These are phyloP conservation scores for Campoletis sonorensis DNA, from an alignment of 1,140 invertebrate species.

Conservation along the genomic window DNA sequence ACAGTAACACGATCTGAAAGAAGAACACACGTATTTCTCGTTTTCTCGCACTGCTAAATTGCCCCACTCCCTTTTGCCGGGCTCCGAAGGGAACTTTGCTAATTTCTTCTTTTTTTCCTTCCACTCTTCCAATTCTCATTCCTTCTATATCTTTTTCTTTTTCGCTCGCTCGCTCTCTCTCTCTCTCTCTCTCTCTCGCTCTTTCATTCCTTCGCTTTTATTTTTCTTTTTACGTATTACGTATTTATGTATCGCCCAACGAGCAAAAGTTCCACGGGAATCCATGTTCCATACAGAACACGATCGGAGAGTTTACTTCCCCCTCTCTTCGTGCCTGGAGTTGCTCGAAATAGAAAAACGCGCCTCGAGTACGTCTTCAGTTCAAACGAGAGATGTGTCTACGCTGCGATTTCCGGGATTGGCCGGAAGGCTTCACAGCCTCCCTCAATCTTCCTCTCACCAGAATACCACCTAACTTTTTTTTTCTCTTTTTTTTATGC, in stretches of 20 bases:
- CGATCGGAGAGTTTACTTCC: constrained; percentile 21
- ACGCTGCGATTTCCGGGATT: constrained; percentile 55
- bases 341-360: constrained; percentile 49
- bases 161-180: not conserved
- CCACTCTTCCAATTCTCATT: constrained; percentile 44
- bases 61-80: constrained; percentile 3
- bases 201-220: not conserved
- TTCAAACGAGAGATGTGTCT: not conserved
- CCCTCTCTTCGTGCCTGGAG: not conserved
- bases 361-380: constrained; percentile 22
- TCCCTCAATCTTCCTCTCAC: constrained; percentile 21
- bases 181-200: not conserved
- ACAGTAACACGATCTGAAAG: not conserved
- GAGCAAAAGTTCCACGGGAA: constrained; percentile 12
- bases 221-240: constrained; percentile 25
- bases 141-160: constrained; percentile 12
- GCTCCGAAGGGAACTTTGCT: constrained; percentile 33
- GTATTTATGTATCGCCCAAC: constrained; percentile 26
- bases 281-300: not conserved
- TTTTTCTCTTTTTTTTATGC: constrained; percentile 18
- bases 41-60: constrained; percentile 29
- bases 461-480: constrained; percentile 18
- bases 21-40: constrained; percentile 27
- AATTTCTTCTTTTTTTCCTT: constrained; percentile 56
- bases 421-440: constrained; percentile 48